These are phyloP conservation scores for Phyto melanocephala DNA, from an alignment of 2,888 invertebrate genomes.

Conservation along the genomic window DNA sequence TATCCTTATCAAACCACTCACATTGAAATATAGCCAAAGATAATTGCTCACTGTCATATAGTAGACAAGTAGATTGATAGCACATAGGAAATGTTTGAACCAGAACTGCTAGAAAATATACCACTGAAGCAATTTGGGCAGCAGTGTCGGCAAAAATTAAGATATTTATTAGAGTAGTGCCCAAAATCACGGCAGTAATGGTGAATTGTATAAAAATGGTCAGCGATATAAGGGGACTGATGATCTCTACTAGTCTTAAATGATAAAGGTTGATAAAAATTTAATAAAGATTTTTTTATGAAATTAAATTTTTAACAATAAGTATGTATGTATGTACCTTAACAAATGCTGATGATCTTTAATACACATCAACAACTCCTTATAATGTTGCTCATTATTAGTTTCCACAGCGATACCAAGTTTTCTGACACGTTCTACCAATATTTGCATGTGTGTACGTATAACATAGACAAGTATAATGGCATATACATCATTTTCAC, in stretches of 20 bases:
- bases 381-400: no score
- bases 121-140: conserved; percentile 55
- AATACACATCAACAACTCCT: no score
- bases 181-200: conserved; percentile 61
- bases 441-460: no score
- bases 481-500: no score
- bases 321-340: no score
- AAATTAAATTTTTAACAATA: no score
- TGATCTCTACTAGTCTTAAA: conserved; percentile 59
- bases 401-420: no score
- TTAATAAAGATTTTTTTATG: no score
- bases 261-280: neutral
- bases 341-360: no score
- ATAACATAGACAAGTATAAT: no score
- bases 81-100: conserved; percentile 62
- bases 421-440: no score
- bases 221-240: conserved; percentile 63
- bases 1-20: conserved; percentile 61
- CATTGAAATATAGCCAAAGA: conserved; percentile 64
- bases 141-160: conserved; percentile 61
- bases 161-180: conserved; percentile 65
- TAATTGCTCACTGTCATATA: conserved; percentile 58
- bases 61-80: conserved; percentile 61
- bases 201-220: conserved; percentile 66
- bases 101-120: conserved; percentile 62